Evolutionary conservation across 1,140 invertebrate species (phyloP), one percentile per base, ranked within the genome.

Genomic region (Onthophagus taurus): DNA sequence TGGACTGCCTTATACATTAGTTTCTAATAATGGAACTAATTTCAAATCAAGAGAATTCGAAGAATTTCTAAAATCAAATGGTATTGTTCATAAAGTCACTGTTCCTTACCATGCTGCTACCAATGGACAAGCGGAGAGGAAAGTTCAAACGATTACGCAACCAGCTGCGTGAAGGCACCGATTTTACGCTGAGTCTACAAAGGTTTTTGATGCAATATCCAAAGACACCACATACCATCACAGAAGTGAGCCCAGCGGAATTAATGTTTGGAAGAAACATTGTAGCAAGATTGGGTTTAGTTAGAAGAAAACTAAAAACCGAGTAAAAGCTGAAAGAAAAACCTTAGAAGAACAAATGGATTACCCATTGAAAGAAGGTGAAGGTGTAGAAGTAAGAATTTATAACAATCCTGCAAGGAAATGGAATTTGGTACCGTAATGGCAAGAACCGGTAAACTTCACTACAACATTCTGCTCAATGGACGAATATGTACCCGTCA

Each of bases 1-100:
- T 38, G 51, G 57, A 1, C 8, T 54, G n/a, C 57, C 55, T 4
- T 20, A 33, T 13, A 49, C 46, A 1, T 26, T 56, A 30, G 58
- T 57, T n/a, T n/a, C n/a, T n/a, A n/a, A n/a, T n/a, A n/a, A n/a
- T n/a, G n/a, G n/a, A n/a, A n/a, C n/a, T n/a, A n/a, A n/a, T n/a
- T n/a, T n/a, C n/a, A n/a, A n/a, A n/a, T n/a, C n/a, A n/a, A n/a
- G n/a, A n/a, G n/a, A n/a, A n/a, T n/a, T n/a, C n/a, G n/a, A n/a
- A n/a, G n/a, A n/a, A n/a, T n/a, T n/a, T n/a, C n/a, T n/a, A n/a
- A n/a, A n/a, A n/a, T n/a, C n/a, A n/a, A n/a, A n/a, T n/a, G n/a
- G n/a, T n/a, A n/a, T n/a, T n/a, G n/a, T n/a, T n/a, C n/a, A n/a
- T n/a, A n/a, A n/a, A n/a, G n/a, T n/a, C n/a, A n/a, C n/a, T n/a